These are phyloP conservation scores for Notocelia uddmanniana DNA, from an alignment of 2,888 invertebrate species.

Conservation along the genomic window DNA sequence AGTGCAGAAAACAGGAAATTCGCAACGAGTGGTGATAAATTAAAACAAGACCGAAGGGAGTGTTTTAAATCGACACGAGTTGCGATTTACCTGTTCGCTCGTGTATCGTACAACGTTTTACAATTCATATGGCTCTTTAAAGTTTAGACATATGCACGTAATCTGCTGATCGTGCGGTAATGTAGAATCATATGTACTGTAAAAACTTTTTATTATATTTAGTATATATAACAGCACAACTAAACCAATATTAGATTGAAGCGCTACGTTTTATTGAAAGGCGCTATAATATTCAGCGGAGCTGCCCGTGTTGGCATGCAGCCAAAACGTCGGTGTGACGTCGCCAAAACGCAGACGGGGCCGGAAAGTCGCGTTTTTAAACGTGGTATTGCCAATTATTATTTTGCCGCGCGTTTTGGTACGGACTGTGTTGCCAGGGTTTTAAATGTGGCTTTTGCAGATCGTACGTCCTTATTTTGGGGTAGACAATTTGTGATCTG, in stretches of 20 bases:
- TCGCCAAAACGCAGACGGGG: not conserved
- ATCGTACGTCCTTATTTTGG: not conserved
- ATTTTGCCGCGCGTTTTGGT: not conserved
- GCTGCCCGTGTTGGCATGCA: constrained; percentile 23
- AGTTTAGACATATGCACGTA: too few species aligned
- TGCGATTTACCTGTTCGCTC: too few species aligned
- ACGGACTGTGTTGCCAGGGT: not conserved
- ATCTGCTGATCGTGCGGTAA: too few species aligned
- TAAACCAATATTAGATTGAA: constrained; percentile 18
- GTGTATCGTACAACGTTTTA: too few species aligned
- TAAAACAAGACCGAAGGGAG: too few species aligned
- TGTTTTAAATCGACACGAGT: too few species aligned
- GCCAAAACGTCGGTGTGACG: constrained; percentile 19
- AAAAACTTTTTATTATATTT: too few species aligned
- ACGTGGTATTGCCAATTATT: constrained; percentile 21
- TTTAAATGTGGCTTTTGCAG: not conserved
- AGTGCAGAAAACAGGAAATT: too few species aligned
- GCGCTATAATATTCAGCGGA: constrained; percentile 21
- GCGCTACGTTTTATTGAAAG: constrained; percentile 26
- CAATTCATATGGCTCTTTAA: too few species aligned
- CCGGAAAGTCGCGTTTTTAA: constrained; percentile 7
- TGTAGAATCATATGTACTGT: too few species aligned
- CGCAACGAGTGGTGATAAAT: too few species aligned
- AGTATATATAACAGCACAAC: constrained; percentile 8
- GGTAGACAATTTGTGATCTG: not conserved